Evolutionary conservation across 2,888 invertebrate genomes (phyloP).

Genomic region (Polydesmus complanatus): DNA sequence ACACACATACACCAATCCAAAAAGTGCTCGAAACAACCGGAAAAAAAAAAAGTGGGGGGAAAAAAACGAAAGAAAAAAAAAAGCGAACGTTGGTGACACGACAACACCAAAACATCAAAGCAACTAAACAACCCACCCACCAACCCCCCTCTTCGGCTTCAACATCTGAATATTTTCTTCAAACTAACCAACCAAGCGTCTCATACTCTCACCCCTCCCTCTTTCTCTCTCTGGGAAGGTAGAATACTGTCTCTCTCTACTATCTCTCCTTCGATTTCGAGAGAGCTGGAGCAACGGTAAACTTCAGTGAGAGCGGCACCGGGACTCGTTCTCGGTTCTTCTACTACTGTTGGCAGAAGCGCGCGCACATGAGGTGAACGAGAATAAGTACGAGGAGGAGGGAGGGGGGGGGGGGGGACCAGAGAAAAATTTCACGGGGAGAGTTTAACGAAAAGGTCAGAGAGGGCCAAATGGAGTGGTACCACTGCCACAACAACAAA

Average conservation of each 20-base stretch:
- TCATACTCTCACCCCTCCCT: neutral
- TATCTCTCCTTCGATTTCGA: neutral
- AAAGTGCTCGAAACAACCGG: no score
- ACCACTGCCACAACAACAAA: neutral
- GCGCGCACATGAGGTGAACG: no score
- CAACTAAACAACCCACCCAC: neutral
- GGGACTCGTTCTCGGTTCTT: no score
- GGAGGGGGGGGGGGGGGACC: neutral
- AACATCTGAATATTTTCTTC: neutral
- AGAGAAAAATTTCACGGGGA: neutral
- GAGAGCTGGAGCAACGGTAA: neutral
- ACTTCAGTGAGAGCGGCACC: no score
- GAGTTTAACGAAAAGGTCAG: neutral
- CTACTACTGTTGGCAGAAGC: no score
- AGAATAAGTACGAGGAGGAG: neutral
- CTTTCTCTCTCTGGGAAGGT: neutral
- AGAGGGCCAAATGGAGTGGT: neutral
- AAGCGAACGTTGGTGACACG: neutral
- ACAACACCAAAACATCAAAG: neutral
- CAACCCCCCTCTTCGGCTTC: neutral
- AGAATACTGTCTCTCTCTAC: neutral
- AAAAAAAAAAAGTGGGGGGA: no score
- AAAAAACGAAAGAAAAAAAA: no score
- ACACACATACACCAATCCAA: no score
- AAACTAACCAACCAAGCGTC: neutral